Evolutionary conservation across 2,888 invertebrate genomes (phyloP).

Genomic region (Pilophorus perplexus): DNA sequence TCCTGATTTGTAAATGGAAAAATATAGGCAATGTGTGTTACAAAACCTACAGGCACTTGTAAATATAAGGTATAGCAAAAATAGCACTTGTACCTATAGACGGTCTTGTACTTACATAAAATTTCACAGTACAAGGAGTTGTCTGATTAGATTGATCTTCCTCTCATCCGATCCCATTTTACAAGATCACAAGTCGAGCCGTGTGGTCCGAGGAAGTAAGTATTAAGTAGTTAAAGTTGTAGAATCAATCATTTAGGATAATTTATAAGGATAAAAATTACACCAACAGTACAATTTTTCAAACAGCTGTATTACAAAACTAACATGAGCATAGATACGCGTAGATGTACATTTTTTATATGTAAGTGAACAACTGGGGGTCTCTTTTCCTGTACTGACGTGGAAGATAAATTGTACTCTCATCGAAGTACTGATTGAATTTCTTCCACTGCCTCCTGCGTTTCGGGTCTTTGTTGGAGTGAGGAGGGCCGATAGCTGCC

Average conservation of each 20-base stretch:
- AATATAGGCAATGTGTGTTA: conserved; percentile 22
- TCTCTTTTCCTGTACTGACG: conserved; percentile 27
- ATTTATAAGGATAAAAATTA: too few species aligned
- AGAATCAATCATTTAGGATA: too few species aligned
- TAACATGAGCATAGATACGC: too few species aligned
- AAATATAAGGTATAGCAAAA: conserved; percentile 20
- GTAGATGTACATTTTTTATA: too few species aligned
- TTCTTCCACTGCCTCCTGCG: conserved; percentile 67
- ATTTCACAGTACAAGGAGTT: conserved; percentile 8
- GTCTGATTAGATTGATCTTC: neutral
- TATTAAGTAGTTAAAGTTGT: too few species aligned
- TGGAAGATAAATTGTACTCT: conserved; percentile 61
- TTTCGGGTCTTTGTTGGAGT: conserved; percentile 66
- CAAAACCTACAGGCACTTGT: conserved; percentile 25
- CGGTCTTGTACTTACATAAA: conserved; percentile 31
- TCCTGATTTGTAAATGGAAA: conserved; percentile 20
- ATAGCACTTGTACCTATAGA: conserved; percentile 25
- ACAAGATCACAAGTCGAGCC: too few species aligned
- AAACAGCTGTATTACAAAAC: too few species aligned
- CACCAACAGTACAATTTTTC: too few species aligned
- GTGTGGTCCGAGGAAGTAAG: too few species aligned
- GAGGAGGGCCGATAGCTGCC: conserved; percentile 65
- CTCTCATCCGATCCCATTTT: too few species aligned
- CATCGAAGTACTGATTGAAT: conserved; percentile 81
- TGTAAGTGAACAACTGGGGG: conserved; percentile 14